These are phyloP conservation scores for Plemyria rubiginata DNA, from an alignment of 2,888 invertebrate species.

Conservation along the genomic window DNA sequence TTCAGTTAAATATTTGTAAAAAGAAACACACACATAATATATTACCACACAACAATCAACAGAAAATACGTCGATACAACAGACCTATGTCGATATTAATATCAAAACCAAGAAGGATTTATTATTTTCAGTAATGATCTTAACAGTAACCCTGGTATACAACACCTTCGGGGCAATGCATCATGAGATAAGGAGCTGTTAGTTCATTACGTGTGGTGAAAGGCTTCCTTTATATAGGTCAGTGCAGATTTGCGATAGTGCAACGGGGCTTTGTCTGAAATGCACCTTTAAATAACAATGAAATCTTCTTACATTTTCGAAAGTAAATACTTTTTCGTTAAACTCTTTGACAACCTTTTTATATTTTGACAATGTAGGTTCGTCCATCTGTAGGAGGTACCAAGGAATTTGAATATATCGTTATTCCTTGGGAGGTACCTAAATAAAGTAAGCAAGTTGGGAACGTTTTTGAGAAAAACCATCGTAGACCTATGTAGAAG, in stretches of 20 bases:
- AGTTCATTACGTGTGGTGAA: conserved; percentile 34
- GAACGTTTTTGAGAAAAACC: too few species aligned
- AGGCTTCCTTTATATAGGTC: conserved; percentile 38
- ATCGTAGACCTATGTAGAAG: too few species aligned
- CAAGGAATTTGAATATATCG: too few species aligned
- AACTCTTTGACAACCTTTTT: neutral
- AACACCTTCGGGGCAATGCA: conserved; percentile 17
- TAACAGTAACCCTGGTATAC: neutral
- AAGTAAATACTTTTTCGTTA: neutral
- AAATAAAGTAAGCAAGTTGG: too few species aligned
- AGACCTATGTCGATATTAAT: neutral
- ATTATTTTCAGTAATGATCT: neutral
- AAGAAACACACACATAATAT: too few species aligned
- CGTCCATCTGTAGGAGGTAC: too few species aligned
- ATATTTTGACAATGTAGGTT: too few species aligned
- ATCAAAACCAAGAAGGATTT: neutral
- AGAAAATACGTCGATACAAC: neutral
- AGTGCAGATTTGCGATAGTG: conserved; percentile 50
- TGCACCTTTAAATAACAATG: conserved; percentile 7
- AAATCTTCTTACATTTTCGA: neutral
- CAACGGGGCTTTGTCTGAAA: conserved; percentile 51
- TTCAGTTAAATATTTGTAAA: too few species aligned
- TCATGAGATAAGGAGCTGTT: conserved; percentile 28
- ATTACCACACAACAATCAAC: neutral
- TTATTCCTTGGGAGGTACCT: too few species aligned